Conservation (phyloP, 2,797 vertebrate species). For the Fratercula arctica region DNA sequence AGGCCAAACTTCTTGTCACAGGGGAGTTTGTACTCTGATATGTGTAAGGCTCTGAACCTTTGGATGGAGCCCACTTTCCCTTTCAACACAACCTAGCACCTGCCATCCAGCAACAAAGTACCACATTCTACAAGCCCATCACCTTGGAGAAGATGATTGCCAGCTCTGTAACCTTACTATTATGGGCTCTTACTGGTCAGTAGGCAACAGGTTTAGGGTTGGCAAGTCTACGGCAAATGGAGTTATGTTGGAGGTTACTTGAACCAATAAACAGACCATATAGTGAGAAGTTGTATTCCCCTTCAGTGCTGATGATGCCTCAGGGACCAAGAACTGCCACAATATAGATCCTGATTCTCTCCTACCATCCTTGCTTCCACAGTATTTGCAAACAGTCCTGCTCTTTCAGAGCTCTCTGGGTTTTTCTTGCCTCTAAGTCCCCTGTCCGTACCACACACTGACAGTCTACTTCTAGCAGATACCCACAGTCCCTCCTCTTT, state of each 20-base stretch:
- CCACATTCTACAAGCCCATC: neutral
- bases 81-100: neutral
- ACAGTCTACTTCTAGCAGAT: neutral
- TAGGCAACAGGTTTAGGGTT: neutral
- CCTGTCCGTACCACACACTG: neutral
- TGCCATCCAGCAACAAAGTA: neutral
- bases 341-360: neutral
- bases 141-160: neutral
- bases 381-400: neutral
- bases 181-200: neutral
- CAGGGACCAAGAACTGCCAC: neutral
- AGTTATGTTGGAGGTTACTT: neutral
- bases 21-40: neutral
- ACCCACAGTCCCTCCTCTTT: neutral
- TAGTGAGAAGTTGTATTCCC: neutral
- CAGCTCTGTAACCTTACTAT: neutral
- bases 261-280: neutral
- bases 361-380: neutral
- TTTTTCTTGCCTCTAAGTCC: neutral
- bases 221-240: neutral
- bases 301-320: neutral
- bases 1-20: neutral
- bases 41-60: neutral
- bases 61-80: neutral
- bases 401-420: neutral